Percentiles rank a stretch among this genome's conserved stretches.
These are phyloP conservation scores for Hydrocynus forskahlii DNA, from an alignment of 2,797 vertebrate species.

Conservation along the genomic window DNA sequence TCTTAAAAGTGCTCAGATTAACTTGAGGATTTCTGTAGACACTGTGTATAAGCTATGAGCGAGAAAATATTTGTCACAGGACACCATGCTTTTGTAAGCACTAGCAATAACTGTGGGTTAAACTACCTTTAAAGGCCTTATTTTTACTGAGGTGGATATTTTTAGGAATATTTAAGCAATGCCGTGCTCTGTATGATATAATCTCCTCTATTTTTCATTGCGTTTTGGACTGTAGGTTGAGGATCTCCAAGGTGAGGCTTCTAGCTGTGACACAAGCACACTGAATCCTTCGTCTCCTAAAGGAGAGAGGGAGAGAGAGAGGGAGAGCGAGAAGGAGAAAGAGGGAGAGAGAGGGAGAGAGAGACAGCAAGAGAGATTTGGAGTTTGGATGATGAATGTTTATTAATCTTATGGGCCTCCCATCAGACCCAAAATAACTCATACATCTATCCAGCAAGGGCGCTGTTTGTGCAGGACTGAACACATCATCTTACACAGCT, in stretches of 20 bases:
- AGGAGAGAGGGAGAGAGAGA: slow-evolving; percentile 30
- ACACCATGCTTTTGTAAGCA: neutral
- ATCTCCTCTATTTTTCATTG: slow-evolving; percentile 39
- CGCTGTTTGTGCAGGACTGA: slow-evolving; percentile 38
- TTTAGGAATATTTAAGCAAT: slow-evolving; percentile 16
- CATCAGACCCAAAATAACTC: slow-evolving; percentile 57
- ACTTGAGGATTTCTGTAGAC: too few species aligned
- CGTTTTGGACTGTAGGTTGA: slow-evolving; percentile 23
- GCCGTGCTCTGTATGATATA: slow-evolving; percentile 2
- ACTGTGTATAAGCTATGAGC: too few species aligned
- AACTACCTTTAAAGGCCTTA: neutral
- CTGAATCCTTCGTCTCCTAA: slow-evolving; percentile 42
- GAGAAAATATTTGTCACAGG: too few species aligned
- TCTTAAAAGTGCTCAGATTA: too few species aligned
- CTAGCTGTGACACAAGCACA: slow-evolving; percentile 43
- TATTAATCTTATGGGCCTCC: slow-evolving; percentile 61
- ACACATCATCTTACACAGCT: slow-evolving; percentile 35
- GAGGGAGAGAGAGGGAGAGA: slow-evolving; percentile 6
- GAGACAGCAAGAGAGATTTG: slow-evolving; percentile 34
- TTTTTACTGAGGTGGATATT: slow-evolving; percentile 1
- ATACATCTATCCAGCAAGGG: slow-evolving; percentile 50
- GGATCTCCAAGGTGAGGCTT: slow-evolving; percentile 45
- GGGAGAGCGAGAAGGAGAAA: slow-evolving; percentile 22
- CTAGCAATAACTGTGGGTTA: neutral
- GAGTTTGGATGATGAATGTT: slow-evolving; percentile 60